Base-by-base conservation (phyloP, 1,140 invertebrate genomes). In the Atta colombica region DNA sequence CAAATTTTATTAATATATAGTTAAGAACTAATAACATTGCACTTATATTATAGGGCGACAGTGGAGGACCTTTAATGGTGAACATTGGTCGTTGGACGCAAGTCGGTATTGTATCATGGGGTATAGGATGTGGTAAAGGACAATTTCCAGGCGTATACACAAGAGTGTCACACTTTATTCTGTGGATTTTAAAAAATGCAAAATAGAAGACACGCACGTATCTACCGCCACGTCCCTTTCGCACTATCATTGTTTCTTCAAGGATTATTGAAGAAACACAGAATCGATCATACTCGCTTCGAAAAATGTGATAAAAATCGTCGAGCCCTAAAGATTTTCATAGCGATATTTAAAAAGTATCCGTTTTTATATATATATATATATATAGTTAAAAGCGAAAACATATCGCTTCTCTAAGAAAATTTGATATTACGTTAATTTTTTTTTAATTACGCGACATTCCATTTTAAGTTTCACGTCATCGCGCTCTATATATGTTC, bases 101-200 rank as follows among this genome's bases (percentile, higher is more conserved):
- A 95, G 97, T 98, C 2, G 99, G 98, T 51, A 97, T 99, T 16
- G 98, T 77, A 49, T 99, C 0, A 98, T 99, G 98, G 98, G 99
- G 99, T 35, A 98, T 98, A 90, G 98, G 98, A 39, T 99, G 98
- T 93, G 98, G 98, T 8, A 97, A 98, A 95, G 97, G 97, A 31
- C 97, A 98, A 94, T 98, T 98, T 95, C 98, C 98, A 0, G 98
- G 98, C 14, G 98, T 99, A 0, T 99, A 99, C 94, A 97, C 97
- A 0, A 96, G 97, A 87, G 97, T 98, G 51, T 96, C 97, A 18
- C 95, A 97, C 92, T 98, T 98, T 94, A 93, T 98, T 89, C 96
- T 96, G 14, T 98, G 98, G 98, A 98, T 98, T 90, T 95, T 96
- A 72, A 97, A 97, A 92, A 98, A 97, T 92, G 91, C 96, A 21